Conservation (phyloP, 2,113 vertebrate genomes). For the Eulemur macaco region DNA sequence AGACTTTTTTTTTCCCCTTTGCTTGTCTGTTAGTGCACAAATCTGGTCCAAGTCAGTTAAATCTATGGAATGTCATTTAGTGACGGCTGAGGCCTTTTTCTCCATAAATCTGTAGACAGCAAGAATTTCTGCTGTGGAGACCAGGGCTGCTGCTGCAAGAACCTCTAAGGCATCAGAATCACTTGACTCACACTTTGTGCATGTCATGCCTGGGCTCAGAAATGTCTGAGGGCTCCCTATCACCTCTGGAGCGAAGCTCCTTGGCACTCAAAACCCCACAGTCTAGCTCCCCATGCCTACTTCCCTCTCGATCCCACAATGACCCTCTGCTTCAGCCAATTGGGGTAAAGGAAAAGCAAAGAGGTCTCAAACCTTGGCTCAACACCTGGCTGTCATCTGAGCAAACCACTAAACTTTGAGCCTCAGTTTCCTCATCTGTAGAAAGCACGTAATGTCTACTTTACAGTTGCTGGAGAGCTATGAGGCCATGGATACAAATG, state of each 20-base stretch:
- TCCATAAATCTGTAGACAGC: background rate
- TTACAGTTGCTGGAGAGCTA: background rate
- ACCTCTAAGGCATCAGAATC: background rate
- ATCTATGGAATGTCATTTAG: background rate
- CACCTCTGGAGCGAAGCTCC: background rate
- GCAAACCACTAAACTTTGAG: background rate
- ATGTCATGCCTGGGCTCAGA: background rate
- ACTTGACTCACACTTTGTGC: fast-evolving
- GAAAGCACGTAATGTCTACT: background rate
- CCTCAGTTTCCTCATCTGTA: background rate
- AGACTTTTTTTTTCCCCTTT: background rate
- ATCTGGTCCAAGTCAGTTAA: background rate
- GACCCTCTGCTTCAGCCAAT: background rate
- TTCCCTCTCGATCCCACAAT: background rate
- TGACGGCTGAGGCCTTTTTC: background rate
- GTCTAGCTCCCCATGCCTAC: background rate
- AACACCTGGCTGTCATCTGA: background rate
- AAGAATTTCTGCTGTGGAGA: background rate
- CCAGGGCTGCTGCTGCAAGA: background rate
- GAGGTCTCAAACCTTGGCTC: background rate
- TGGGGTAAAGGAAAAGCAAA: background rate
- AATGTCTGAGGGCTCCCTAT: background rate
- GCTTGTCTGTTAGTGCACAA: background rate
- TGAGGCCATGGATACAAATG: background rate
- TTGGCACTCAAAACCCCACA: background rate